These are phyloP conservation scores for Muraenolepis orangiensis DNA, from an alignment of 2,797 vertebrate species.

Conservation along the genomic window DNA sequence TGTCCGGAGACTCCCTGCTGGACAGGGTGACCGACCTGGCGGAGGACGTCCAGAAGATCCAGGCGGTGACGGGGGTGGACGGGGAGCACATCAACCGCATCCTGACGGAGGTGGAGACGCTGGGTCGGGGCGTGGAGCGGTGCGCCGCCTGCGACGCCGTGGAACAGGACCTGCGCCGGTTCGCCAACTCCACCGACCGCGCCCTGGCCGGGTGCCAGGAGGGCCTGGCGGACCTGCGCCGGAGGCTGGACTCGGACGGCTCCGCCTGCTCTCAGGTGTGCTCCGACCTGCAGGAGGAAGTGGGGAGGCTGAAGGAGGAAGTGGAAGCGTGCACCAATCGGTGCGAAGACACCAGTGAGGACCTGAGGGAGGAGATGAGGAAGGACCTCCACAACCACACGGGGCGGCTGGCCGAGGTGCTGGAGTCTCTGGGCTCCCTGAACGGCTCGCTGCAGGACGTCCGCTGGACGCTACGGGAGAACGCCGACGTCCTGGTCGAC, in stretches of 20 bases:
- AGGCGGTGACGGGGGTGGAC: constrained; percentile 60
- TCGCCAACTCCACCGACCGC: constrained; percentile 67
- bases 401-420: constrained; percentile 71
- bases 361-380: constrained; percentile 65
- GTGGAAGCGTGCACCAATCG: constrained; percentile 66
- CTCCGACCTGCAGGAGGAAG: constrained; percentile 74
- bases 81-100: constrained; percentile 73
- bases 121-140: constrained; percentile 63
- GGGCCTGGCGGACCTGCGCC: constrained; percentile 58
- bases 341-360: constrained; percentile 55
- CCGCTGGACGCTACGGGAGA: constrained; percentile 76
- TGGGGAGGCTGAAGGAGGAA: constrained; percentile 70
- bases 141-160: constrained; percentile 64
- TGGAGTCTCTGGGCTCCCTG: constrained; percentile 77
- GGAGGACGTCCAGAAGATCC: constrained; percentile 66
- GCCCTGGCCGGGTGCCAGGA: constrained; percentile 64
- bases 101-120: constrained; percentile 62
- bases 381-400: constrained; percentile 77
- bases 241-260: constrained; percentile 63
- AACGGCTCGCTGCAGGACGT: constrained; percentile 82
- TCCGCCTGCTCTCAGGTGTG: constrained; percentile 74
- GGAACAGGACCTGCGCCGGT: constrained; percentile 57
- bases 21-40: constrained; percentile 66
- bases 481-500: constrained; percentile 74
- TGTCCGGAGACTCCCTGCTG: constrained; percentile 70